These are phyloP conservation scores for human DNA, from an alignment of 2,113 vertebrate genomes.

Conservation along the genomic window GRCh38 chr2:76641501-76642000, in stretches of 20 bases:
- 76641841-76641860: background rate
- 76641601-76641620: background rate
- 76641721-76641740: background rate
- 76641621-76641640: background rate
- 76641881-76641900: background rate
- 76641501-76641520: background rate
- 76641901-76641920: conserved; percentile 2
- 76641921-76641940: conserved; percentile 21
- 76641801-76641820: conserved; percentile 41
- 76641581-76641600: background rate
- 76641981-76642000: background rate
- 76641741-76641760: conserved; percentile 35
- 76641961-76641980: conserved; percentile 5
- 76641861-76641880: background rate
- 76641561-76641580: background rate
- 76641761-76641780: conserved; percentile 2
- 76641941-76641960: background rate
- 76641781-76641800: conserved; percentile 31
- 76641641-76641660: background rate
- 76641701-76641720: conserved; percentile 1
- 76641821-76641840: conserved; percentile 21
- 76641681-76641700: background rate
- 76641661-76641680: background rate
- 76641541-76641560: background rate
- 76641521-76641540: background rate